Evolutionary conservation across 1,140 invertebrate species (phyloP).

Genomic region (Stegodyphus mimosarum): DNA sequence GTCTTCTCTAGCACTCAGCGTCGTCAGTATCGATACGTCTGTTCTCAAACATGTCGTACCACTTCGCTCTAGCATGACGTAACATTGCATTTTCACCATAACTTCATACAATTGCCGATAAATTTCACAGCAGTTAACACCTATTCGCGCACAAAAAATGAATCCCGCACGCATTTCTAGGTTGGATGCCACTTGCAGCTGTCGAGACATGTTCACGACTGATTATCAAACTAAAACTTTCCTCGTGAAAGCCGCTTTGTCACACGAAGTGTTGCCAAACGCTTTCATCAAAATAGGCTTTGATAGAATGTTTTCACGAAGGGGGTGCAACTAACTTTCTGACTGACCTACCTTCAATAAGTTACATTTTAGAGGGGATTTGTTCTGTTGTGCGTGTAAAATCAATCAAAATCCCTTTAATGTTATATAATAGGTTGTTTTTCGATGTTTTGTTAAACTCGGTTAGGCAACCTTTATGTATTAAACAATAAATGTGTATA

Average conservation of each 20-base stretch:
- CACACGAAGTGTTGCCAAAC: not conserved
- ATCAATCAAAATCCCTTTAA: no score
- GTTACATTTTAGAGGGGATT: no score
- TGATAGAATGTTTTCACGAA: not conserved
- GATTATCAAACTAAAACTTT: not conserved
- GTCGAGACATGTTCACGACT: not conserved
- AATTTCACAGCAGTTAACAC: not conserved
- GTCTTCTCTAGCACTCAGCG: no score
- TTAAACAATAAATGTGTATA: no score
- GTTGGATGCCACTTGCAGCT: not conserved
- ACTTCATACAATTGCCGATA: not conserved
- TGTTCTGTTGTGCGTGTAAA: no score
- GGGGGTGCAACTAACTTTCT: not conserved
- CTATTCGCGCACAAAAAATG: not conserved
- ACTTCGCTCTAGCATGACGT: no score
- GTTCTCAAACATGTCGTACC: no score
- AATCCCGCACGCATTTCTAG: not conserved
- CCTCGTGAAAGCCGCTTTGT: not conserved
- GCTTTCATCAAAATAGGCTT: not conserved
- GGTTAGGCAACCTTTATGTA: no score
- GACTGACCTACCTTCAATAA: no score
- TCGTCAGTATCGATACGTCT: no score
- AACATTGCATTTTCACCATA: not conserved
- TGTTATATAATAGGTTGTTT: no score
- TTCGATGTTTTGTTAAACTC: no score